Percentiles rank a stretch among this genome's conserved stretches.
Evolutionary conservation across 2,888 invertebrate species (phyloP).

Genomic region (Sphecodes monilicornis): DNA sequence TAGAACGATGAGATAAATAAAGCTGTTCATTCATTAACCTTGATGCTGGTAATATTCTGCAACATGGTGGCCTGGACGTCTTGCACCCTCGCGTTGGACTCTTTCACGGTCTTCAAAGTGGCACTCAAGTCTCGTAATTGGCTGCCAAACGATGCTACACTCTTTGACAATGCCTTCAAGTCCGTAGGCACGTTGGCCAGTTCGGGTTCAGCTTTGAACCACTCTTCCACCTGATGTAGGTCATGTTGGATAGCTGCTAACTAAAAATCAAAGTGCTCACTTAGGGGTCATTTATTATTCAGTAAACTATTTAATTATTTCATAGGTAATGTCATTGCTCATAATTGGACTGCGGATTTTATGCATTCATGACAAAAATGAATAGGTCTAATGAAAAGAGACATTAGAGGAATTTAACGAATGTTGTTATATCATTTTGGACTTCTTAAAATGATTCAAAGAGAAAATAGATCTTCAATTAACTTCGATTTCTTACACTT

Average conservation of each 20-base stretch:
- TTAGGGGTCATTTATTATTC: background rate
- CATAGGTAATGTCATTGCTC: background rate
- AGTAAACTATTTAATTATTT: background rate
- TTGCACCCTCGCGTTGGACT: conserved; percentile 76
- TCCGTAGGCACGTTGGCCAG: conserved; percentile 87
- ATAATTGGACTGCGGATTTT: background rate
- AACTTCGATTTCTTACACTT: too few species aligned
- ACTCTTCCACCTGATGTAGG: conserved; percentile 86
- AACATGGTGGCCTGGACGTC: conserved; percentile 79
- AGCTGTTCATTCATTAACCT: conserved; percentile 67
- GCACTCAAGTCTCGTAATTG: conserved; percentile 85
- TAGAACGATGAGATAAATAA: too few species aligned
- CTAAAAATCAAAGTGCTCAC: conserved; percentile 72
- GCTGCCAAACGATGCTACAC: conserved; percentile 87
- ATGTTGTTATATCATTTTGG: too few species aligned
- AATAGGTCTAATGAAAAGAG: too few species aligned
- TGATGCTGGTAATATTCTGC: conserved; percentile 79
- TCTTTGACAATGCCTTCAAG: conserved; percentile 86
- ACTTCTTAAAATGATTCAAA: too few species aligned
- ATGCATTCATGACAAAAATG: background rate
- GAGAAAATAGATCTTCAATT: background rate
- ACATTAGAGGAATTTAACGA: too few species aligned
- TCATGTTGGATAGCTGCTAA: conserved; percentile 85
- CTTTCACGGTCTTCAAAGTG: conserved; percentile 81
- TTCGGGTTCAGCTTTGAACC: conserved; percentile 87